Base-by-base conservation (phyloP, 2,888 invertebrate genomes). In the Amiota minor region DNA sequence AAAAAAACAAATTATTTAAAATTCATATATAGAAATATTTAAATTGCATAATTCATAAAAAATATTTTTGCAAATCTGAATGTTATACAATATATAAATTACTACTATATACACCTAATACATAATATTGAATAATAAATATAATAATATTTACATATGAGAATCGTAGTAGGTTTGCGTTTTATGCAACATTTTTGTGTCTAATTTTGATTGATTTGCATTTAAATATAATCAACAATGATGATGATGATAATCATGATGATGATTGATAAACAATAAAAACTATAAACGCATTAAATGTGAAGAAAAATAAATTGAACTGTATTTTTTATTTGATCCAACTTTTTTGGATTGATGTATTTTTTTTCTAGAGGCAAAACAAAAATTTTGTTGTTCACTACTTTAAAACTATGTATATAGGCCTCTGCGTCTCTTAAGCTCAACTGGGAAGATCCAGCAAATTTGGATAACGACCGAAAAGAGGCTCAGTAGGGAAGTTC, bases 191-290 rank as follows among this genome's bases (percentile, higher is more conserved):
- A 72, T 74, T 76, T 69, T 76, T 77, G 80, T 84, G 77, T 35
- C 35, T 83, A 81, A 81, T 84, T 82, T 84, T 77, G 74, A 79
- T 80, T 85, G 77, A 84, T 85, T 83, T 85, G 83, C 86, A 82
- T 84, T 81, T 84, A 82, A 80, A 75, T 80, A 78, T 76, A 83
- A 84, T 35, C 3, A 3, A 23, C 3, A 23, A 23, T 23, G 23
- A 23, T 23, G 2, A 23, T 35, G 35, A 35, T 35, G 35, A 35
- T 35, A 8, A 35, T 35, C 4, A 35, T 35, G 6, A 35, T 35
- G 35, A 35, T 35, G 35, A 35, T 35, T 35, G 35, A 35, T 35
- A 75, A 84, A 85, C 78, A 83, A 84, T 84, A 84, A 82, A 81
- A 84, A 82, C 82, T 80, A 75, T 80, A 82, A 82, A 84, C 79